A percentile compares a stretch with the other conserved stretches of the same genome.
Evolutionary conservation across 2,888 invertebrate species (phyloP).

Genomic region (Myopa testacea): DNA sequence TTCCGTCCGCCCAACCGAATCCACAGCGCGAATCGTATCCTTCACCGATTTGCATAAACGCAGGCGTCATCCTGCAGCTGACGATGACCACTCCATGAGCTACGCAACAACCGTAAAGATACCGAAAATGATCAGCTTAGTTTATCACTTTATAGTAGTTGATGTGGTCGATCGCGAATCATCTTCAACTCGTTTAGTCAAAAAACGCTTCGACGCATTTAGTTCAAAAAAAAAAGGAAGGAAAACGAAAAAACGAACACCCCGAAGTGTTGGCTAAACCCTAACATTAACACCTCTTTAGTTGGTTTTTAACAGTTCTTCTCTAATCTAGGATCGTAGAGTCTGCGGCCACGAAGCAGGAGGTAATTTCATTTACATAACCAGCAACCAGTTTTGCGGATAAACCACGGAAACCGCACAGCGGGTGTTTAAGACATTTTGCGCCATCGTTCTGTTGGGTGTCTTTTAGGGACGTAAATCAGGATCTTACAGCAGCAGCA

Average conservation of each 20-base stretch:
- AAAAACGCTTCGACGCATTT: background rate
- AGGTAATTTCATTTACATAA: slow-evolving; percentile 4
- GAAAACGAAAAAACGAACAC: background rate
- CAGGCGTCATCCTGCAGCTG: too few species aligned
- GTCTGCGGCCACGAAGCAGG: background rate
- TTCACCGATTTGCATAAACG: too few species aligned
- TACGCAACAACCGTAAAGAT: too few species aligned
- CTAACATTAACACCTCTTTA: slow-evolving; percentile 12
- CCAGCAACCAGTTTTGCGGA: background rate
- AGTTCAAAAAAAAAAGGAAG: background rate
- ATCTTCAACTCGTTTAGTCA: background rate
- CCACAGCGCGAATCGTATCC: too few species aligned
- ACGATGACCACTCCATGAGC: too few species aligned
- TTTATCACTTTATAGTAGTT: too few species aligned
- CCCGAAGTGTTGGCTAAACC: slow-evolving; percentile 14
- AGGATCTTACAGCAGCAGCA: background rate
- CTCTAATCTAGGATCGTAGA: background rate
- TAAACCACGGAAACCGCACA: background rate
- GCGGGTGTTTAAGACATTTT: slow-evolving; percentile 21
- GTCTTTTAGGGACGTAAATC: background rate
- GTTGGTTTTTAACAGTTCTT: background rate
- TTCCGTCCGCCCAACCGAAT: background rate
- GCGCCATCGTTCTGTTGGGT: background rate
- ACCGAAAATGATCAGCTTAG: too few species aligned
- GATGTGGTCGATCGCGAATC: too few species aligned